phyloP scores from a whole-genome alignment of 2,888 invertebrate genomes.

The Girardia tigrina region DNA sequence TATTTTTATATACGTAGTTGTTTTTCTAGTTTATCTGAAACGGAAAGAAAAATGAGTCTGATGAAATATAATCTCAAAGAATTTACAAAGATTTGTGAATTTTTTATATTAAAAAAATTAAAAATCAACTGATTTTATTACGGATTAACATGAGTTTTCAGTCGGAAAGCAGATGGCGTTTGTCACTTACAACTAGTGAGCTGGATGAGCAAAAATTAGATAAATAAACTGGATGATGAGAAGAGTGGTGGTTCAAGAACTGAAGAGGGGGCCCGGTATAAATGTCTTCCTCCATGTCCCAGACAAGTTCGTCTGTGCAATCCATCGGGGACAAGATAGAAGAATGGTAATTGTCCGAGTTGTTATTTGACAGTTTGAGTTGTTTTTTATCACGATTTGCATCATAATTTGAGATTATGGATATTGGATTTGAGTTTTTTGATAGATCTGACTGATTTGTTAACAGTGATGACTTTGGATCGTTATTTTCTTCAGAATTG shows the following conservation, averaged over 20 bases:
- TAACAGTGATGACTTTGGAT: neutral
- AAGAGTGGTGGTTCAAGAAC: neutral
- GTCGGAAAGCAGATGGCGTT: conserved; percentile 19
- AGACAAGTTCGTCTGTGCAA: neutral
- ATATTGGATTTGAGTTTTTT: neutral
- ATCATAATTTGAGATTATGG: no score
- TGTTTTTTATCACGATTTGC: neutral
- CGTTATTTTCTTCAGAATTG: neutral
- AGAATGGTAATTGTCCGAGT: neutral
- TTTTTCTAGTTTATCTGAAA: no score
- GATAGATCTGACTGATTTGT: neutral
- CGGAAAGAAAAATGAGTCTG: no score
- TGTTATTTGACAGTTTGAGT: neutral
- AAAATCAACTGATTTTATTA: no score
- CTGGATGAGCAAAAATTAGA: conserved; percentile 1
- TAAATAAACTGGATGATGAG: conserved; percentile 9
- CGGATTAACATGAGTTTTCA: no score
- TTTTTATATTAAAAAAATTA: no score
- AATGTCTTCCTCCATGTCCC: conserved; percentile 23
- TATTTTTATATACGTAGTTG: no score
- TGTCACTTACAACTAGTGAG: neutral
- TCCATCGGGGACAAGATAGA: neutral
- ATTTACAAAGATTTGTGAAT: no score
- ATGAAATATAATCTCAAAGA: no score
- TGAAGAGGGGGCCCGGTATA: neutral